Evolutionary conservation across 2,888 invertebrate genomes (phyloP).

Genomic region (Craniophora ligustri): DNA sequence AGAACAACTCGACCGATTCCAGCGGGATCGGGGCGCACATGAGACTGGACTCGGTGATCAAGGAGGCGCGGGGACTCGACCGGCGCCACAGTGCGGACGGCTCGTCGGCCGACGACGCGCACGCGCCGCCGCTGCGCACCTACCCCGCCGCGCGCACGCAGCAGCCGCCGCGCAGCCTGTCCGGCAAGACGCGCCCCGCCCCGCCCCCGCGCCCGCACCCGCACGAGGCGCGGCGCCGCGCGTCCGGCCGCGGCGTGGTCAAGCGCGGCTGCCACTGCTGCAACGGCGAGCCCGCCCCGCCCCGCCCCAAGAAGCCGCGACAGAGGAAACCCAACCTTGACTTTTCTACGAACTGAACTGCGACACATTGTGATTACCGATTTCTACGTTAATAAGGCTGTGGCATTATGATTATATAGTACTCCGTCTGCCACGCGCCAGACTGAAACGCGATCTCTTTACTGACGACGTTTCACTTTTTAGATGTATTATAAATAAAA

Average conservation of each 20-base stretch:
- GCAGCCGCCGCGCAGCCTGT: conserved; percentile 76
- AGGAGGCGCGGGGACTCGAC: conserved; percentile 74
- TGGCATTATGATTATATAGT: conserved; percentile 33
- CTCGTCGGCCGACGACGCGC: conserved; percentile 72
- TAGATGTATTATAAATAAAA: conserved; percentile 62
- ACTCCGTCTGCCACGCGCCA: conserved; percentile 54
- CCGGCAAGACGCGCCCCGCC: conserved; percentile 80
- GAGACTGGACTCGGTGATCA: conserved; percentile 84
- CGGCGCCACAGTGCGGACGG: conserved; percentile 72
- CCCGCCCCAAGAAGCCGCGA: conserved; percentile 81
- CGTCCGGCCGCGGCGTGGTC: conserved; percentile 87
- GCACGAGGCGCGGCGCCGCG: conserved; percentile 70
- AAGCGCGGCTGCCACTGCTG: conserved; percentile 90
- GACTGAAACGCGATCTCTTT: conserved; percentile 77
- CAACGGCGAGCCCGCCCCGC: conserved; percentile 87
- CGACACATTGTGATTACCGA: conserved; percentile 53
- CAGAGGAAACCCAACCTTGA: conserved; percentile 73
- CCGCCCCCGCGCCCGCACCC: conserved; percentile 70
- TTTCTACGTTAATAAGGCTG: conserved; percentile 46
- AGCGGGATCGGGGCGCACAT: conserved; percentile 76
- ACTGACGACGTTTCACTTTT: conserved; percentile 61
- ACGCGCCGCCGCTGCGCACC: conserved; percentile 75
- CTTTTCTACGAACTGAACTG: conserved; percentile 58
- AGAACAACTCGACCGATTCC: conserved; percentile 81
- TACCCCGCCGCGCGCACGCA: conserved; percentile 75